These are phyloP conservation scores for Aldrovandia affinis DNA, from an alignment of 2,797 vertebrate species.

Conservation along the genomic window DNA sequence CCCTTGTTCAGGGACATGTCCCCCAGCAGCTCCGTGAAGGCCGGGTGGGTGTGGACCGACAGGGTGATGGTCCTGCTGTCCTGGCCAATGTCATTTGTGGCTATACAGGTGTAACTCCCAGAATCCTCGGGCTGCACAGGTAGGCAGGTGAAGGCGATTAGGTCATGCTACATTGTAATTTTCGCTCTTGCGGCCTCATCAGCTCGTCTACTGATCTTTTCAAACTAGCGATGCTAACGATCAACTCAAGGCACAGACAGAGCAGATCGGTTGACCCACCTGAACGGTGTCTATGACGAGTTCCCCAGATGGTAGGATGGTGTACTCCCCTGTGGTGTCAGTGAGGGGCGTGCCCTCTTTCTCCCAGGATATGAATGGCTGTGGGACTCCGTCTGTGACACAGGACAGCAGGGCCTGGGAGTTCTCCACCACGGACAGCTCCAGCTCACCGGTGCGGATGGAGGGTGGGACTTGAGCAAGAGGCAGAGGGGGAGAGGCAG, in stretches of 20 bases:
- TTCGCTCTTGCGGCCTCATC: neutral
- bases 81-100: constrained; percentile 83
- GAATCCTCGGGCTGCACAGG: constrained; percentile 79
- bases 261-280: constrained; percentile 60
- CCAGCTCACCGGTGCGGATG: constrained; percentile 70
- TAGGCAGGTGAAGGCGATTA: neutral
- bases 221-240: neutral
- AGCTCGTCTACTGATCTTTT: neutral
- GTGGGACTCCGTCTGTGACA: constrained; percentile 83
- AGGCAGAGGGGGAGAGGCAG: neutral
- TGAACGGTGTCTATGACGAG: constrained; percentile 82
- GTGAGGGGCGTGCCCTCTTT: constrained; percentile 72
- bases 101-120: constrained; percentile 89
- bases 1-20: constrained; percentile 89
- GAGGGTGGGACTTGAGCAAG: constrained; percentile 84
- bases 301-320: constrained; percentile 79
- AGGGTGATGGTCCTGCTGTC: constrained; percentile 77
- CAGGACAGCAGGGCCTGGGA: constrained; percentile 80
- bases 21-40: constrained; percentile 85
- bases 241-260: neutral
- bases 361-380: constrained; percentile 85
- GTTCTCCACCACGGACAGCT: constrained; percentile 76
- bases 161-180: neutral
- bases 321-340: constrained; percentile 76
- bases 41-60: constrained; percentile 82